These are phyloP conservation scores for Zeus faber DNA, from an alignment of 2,113 vertebrate genomes.

Conservation along the genomic window DNA sequence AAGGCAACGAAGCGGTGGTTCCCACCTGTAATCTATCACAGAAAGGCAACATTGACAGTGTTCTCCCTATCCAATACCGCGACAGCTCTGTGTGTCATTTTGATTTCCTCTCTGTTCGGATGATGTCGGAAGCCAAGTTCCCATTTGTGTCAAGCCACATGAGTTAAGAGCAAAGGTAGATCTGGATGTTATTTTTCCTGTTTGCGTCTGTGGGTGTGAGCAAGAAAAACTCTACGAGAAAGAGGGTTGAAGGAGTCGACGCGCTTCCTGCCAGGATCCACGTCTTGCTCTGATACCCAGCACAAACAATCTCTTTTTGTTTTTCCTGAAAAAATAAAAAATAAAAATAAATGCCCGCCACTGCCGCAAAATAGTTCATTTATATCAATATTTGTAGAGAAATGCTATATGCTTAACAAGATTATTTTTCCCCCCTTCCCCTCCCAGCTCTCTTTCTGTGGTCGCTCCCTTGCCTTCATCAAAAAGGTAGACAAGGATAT, in stretches of 20 bases:
- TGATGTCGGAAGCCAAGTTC: slow-evolving; percentile 66
- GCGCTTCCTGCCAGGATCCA: slow-evolving; percentile 39
- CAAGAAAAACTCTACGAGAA: slow-evolving; percentile 20
- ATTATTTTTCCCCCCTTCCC: slow-evolving; percentile 17
- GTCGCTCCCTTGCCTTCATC: no score
- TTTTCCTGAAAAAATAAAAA: no score
- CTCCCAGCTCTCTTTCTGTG: slow-evolving; percentile 18
- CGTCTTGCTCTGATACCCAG: slow-evolving; percentile 46
- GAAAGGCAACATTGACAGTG: slow-evolving; percentile 66
- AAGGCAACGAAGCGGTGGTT: slow-evolving; percentile 53
- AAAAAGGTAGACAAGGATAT: no score
- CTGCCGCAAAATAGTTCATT: no score
- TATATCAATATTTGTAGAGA: no score
- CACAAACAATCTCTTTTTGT: slow-evolving; percentile 50
- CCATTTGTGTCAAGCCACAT: slow-evolving; percentile 71
- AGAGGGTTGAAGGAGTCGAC: slow-evolving; percentile 37
- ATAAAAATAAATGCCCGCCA: no score
- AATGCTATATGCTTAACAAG: no score
- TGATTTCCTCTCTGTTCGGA: slow-evolving; percentile 65
- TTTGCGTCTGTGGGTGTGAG: slow-evolving; percentile 19
- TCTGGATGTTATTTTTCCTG: slow-evolving; percentile 51
- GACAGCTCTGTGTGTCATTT: slow-evolving; percentile 67
- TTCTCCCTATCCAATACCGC: slow-evolving; percentile 61
- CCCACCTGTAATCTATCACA: slow-evolving; percentile 68
- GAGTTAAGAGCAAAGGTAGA: slow-evolving; percentile 71